A percentile compares a stretch with the other conserved stretches of the same genome.
phyloP scores from a whole-genome alignment of 2,797 vertebrate species.

The Poecilia picta region DNA sequence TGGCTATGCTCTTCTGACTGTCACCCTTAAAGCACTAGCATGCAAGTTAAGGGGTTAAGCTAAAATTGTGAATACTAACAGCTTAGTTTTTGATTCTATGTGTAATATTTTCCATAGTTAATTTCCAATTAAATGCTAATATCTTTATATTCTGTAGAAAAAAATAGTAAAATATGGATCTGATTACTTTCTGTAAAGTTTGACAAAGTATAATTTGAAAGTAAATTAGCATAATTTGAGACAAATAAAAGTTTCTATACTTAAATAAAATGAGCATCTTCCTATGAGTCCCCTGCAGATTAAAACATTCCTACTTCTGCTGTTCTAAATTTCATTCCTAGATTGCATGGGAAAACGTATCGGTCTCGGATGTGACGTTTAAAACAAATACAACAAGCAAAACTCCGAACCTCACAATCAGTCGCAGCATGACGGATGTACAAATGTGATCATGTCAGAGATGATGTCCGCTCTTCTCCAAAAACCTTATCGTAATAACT shows the following conservation, averaged over 20 bases:
- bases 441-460: constrained; percentile 3
- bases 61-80: neutral
- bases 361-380: neutral
- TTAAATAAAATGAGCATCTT: neutral
- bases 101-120: neutral
- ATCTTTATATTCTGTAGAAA: neutral
- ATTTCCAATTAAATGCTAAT: neutral
- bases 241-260: neutral
- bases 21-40: too few relatives aligned
- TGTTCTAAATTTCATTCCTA: neutral
- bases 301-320: neutral
- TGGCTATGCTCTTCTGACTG: neutral
- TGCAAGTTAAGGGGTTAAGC: neutral
- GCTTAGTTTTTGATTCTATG: neutral
- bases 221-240: neutral
- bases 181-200: neutral
- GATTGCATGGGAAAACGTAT: neutral
- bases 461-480: constrained; percentile 14
- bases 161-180: neutral
- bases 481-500: constrained; percentile 26
- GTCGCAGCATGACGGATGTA: neutral
- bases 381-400: neutral
- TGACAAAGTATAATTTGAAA: too few relatives aligned
- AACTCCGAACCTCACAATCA: neutral
- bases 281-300: neutral